Percentiles rank a stretch among this genome's conserved stretches.
phyloP scores from a whole-genome alignment of 2,888 invertebrate genomes.

The Lymantria dispar region DNA sequence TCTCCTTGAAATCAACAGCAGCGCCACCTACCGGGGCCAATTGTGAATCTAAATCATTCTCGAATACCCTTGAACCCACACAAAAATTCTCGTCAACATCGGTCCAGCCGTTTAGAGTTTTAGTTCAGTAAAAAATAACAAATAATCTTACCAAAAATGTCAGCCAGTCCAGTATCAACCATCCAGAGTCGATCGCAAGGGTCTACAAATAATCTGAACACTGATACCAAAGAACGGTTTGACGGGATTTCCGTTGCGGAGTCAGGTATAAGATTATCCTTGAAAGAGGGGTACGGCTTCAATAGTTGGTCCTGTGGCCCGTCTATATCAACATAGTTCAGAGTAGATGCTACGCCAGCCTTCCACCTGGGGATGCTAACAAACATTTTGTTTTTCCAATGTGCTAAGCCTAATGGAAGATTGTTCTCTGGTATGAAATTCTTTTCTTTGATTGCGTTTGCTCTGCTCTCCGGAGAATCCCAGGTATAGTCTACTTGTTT shows the following conservation, averaged over 20 bases:
- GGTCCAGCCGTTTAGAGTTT: too few relatives aligned
- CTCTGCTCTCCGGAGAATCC: constrained; percentile 83
- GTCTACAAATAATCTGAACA: constrained; percentile 88
- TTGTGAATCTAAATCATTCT: too few relatives aligned
- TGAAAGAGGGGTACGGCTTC: constrained; percentile 89
- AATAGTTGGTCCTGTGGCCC: constrained; percentile 87
- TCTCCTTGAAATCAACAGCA: too few relatives aligned
- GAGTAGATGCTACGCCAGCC: constrained; percentile 86
- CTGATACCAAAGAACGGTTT: constrained; percentile 86
- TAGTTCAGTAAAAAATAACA: too few relatives aligned
- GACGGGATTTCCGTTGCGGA: constrained; percentile 68
- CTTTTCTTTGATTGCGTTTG: constrained; percentile 83
- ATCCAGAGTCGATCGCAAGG: constrained; percentile 92
- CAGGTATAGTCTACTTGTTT: constrained; percentile 86
- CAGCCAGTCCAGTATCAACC: constrained; percentile 89
- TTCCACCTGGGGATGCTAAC: constrained; percentile 88
- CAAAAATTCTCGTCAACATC: too few relatives aligned
- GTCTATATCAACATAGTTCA: constrained; percentile 85
- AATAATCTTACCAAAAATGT: constrained; percentile 84
- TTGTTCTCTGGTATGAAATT: constrained; percentile 85
- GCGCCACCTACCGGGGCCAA: too few relatives aligned
- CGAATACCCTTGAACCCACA: too few relatives aligned
- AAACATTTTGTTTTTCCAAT: constrained; percentile 87
- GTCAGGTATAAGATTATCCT: constrained; percentile 88
- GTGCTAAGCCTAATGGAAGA: constrained; percentile 86